Base-by-base conservation (phyloP, 1,140 invertebrate genomes). In the Papilio helenus region DNA sequence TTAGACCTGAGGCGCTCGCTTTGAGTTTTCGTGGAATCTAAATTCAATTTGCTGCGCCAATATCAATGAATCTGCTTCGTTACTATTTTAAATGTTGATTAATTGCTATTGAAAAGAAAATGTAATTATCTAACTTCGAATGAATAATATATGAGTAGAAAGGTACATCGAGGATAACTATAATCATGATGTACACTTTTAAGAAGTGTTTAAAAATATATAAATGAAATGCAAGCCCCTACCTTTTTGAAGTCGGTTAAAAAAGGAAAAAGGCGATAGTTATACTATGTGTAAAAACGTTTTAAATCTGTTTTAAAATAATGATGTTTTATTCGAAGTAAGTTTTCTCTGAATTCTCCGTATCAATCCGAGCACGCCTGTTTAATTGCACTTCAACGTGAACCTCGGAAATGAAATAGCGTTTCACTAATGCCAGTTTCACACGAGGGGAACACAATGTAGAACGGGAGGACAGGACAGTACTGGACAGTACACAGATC, bases 331-430 rank as follows among this genome's bases (percentile, higher is more conserved):
- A 61, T 61, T 61, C 18, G 12, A 26, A 10, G 58, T 26, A 65
- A 65, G 23, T 65, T 29, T 29, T 3, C 23, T 65, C 12, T 65
- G 26, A 65, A 65, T 65, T 65, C 12, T 65, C 61, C 3, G 14
- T 65, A 65, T 65, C 23, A 65, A 65, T 29, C 14, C 10, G 16
- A 65, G 58, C 58, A 65, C 20, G 58, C 58, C 20, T 65, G 58
- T 65, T 65, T 65, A 65, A 65, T 65, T 65, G 61, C 61, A 65
- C 61, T 65, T 65, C 61, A 65, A 65, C 61, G 61, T 65, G 23
- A 26, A 65, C 26, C 61, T 29, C 61, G 23, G 26, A 29, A 65
- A 65, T 65, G 61, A 65, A 65, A 65, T 65, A 65, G 61, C 23
- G 23, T 10, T 26, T 26, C 23, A 34, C 14, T 26, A 65, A 65